These are phyloP conservation scores for Probaryconus sp. DNA, from an alignment of 1,140 invertebrate genomes.

Conservation along the genomic window DNA sequence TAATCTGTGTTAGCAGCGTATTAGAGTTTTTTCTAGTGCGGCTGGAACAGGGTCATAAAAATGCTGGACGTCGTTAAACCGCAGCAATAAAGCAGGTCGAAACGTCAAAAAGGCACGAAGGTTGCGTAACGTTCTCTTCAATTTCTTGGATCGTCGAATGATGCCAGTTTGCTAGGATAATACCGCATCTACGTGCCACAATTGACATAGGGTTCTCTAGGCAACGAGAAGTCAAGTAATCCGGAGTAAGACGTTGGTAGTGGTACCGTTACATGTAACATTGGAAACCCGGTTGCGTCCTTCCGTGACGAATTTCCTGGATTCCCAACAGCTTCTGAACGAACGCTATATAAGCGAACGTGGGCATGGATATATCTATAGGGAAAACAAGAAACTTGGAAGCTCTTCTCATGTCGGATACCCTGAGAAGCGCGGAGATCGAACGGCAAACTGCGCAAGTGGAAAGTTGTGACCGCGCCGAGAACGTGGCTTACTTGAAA, in stretches of 20 bases:
- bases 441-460: slow-evolving; percentile 57
- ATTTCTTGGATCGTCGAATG: slow-evolving; percentile 40
- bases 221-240: slow-evolving; percentile 53
- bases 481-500: slow-evolving; percentile 51
- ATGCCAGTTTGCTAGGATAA: slow-evolving; percentile 51
- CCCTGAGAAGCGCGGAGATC: slow-evolving; percentile 31
- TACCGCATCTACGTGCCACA: slow-evolving; percentile 52
- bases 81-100: slow-evolving; percentile 3
- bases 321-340: slow-evolving; percentile 56
- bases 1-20: too few relatives aligned
- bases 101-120: background rate
- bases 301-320: slow-evolving; percentile 62
- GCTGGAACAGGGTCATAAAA: too few relatives aligned
- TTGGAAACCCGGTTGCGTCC: slow-evolving; percentile 57
- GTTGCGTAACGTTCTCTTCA: slow-evolving; percentile 17
- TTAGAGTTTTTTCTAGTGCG: too few relatives aligned
- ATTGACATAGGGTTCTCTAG: slow-evolving; percentile 53
- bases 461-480: slow-evolving; percentile 43
- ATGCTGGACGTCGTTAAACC: background rate
- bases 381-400: slow-evolving; percentile 63
- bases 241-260: slow-evolving; percentile 50
- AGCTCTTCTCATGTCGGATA: slow-evolving; percentile 45
- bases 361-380: slow-evolving; percentile 42
- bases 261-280: slow-evolving; percentile 50
- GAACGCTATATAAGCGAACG: slow-evolving; percentile 50